Base-by-base conservation (phyloP, 2,888 invertebrate species). In the Heteromyza rotundicornis region DNA sequence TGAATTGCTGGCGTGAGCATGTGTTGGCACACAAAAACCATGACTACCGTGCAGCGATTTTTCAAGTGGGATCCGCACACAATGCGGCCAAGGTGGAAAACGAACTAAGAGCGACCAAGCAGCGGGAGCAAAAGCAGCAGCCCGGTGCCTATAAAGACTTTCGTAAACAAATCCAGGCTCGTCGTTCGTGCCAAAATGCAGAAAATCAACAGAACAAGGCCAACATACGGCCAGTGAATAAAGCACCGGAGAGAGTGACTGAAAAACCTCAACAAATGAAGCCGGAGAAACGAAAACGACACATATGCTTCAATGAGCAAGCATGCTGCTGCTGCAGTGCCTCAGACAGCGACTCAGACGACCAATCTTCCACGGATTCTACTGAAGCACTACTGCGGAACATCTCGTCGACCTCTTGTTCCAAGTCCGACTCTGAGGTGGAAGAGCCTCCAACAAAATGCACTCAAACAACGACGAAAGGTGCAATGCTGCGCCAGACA, bases 1-100 rank as follows among this genome's bases (percentile, higher is more conserved):
- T 87, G n/a, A 82, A 84, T 65, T 82, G 84, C 20, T 81, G 79
- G 80, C 77, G 76, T 66, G 84, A 86, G 80, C 85, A 87, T 71
- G 75, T 74, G 58, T 59, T 80, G 64, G 71, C 66, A 65, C 83
- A 86, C 66, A 81, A 83, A 61, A 85, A 85, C 57, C 70, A 74
- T 1, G 75, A 81, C 64, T 80, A 75, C 68, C 72, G 75, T 12
- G 64, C 71, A 1, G 68, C 80, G 14, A 65, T 81, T 58, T 80
- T 78, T 63, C 74, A 81, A 62, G 68, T 81, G 20, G 81, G 81
- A 2, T 70, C 72, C 32, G 81, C 81, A 53, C 81, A 81, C 51
- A 67, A 70, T 1, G 81, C 81, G 0, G 81, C 81, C 0, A 62
- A 66, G 27, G 50, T 27, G 1, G 80, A 81, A 62, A 80, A 71